These are phyloP conservation scores for Eptesicus fuscus DNA, from an alignment of 2,113 vertebrate species.

Conservation along the genomic window DNA sequence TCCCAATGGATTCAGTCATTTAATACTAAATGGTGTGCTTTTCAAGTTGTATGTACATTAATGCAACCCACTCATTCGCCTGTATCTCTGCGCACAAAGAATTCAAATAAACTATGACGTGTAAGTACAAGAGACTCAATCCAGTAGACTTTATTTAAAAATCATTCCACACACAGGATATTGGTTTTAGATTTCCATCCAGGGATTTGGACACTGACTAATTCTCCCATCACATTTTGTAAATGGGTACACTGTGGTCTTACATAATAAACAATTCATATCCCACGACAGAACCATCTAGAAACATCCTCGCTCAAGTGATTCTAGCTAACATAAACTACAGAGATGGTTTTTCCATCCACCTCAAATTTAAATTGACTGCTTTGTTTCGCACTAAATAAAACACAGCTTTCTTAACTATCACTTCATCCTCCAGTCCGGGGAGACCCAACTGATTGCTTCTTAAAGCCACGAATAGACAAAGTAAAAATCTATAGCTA, in stretches of 20 bases:
- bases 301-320: background rate
- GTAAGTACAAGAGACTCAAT: background rate
- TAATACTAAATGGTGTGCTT: background rate
- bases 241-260: background rate
- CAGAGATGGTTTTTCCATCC: constrained; percentile 31
- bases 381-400: constrained; percentile 74
- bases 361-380: constrained; percentile 52
- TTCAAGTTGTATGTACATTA: fast-evolving
- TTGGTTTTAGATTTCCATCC: background rate
- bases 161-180: background rate
- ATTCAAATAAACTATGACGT: fast-evolving
- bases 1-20: background rate
- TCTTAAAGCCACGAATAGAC: constrained; percentile 68
- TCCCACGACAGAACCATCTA: background rate
- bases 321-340: background rate
- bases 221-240: background rate
- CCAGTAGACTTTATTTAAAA: background rate
- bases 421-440: constrained; percentile 51
- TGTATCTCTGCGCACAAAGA: fast-evolving
- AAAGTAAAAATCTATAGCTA: constrained; percentile 75
- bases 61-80: fast-evolving
- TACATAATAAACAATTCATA: background rate
- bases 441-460: constrained; percentile 57
- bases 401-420: constrained; percentile 66
- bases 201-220: background rate